A percentile compares a stretch with the other conserved stretches of the same genome.
Evolutionary conservation across 1,140 invertebrate genomes (phyloP).

Genomic region (Aporrectodea caliginosa): DNA sequence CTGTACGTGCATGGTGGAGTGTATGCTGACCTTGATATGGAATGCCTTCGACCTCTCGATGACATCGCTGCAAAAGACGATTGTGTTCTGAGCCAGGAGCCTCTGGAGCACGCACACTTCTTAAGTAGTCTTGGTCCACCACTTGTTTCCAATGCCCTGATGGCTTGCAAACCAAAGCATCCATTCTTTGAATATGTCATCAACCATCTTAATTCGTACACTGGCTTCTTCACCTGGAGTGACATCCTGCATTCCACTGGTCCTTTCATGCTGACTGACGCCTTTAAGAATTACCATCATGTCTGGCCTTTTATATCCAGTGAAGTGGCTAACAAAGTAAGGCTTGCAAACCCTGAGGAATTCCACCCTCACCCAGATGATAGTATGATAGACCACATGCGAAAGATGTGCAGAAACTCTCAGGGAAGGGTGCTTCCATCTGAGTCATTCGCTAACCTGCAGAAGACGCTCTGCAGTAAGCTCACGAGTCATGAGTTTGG

Average conservation of each 20-base stretch:
- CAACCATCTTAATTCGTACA: slow-evolving; percentile 41
- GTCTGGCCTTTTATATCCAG: slow-evolving; percentile 4
- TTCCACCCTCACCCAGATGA: slow-evolving; percentile 20
- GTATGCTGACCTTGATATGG: slow-evolving; percentile 50
- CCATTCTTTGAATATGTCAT: slow-evolving; percentile 48
- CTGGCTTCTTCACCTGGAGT: slow-evolving; percentile 42
- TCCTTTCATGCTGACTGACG: slow-evolving; percentile 46
- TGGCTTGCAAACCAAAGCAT: slow-evolving; percentile 46
- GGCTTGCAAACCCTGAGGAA: slow-evolving; percentile 18
- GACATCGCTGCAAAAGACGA: slow-evolving; percentile 42
- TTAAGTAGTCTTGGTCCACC: slow-evolving; percentile 38
- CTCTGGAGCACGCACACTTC: slow-evolving; percentile 45
- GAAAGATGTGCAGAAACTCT: slow-evolving; percentile 20
- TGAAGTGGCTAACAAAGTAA: slow-evolving; percentile 23
- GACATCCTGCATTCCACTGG: slow-evolving; percentile 46
- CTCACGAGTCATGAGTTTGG: not conserved
- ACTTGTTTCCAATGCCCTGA: slow-evolving; percentile 49
- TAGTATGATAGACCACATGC: slow-evolving; percentile 29
- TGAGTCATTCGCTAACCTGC: slow-evolving; percentile 4
- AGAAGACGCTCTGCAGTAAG: slow-evolving; percentile 11
- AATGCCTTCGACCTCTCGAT: slow-evolving; percentile 44
- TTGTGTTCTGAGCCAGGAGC: slow-evolving; percentile 50
- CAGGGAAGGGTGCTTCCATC: slow-evolving; percentile 39
- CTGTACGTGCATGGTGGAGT: slow-evolving; percentile 50
- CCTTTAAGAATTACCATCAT: slow-evolving; percentile 39